Evolutionary conservation across 2,797 vertebrate genomes (phyloP).

Genomic region (Buceros bicornis): DNA sequence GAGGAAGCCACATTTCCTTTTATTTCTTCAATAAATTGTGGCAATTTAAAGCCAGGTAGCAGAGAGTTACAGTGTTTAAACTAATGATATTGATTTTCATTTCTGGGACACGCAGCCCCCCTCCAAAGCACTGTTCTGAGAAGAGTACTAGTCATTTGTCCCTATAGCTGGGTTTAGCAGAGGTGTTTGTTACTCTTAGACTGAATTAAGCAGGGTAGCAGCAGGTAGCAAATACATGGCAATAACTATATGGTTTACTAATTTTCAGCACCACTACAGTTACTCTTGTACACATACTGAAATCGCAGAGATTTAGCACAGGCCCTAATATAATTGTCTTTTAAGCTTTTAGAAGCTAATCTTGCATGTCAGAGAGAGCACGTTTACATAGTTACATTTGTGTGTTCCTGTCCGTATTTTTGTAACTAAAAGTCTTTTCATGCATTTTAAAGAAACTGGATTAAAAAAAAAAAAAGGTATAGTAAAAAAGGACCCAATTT

Average conservation of each 20-base stretch:
- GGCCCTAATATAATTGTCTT: neutral
- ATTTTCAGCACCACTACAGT: neutral
- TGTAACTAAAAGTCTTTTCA: neutral
- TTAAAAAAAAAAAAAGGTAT: neutral
- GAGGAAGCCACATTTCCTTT: neutral
- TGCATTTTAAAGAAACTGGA: neutral
- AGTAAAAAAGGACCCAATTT: neutral
- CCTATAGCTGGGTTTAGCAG: neutral
- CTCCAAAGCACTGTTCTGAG: neutral
- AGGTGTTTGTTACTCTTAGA: neutral
- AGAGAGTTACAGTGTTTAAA: neutral
- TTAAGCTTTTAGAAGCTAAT: neutral
- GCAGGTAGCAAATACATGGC: neutral
- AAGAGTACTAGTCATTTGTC: neutral
- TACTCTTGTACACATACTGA: neutral
- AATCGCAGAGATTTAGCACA: neutral
- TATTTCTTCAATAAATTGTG: neutral
- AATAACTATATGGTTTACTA: neutral
- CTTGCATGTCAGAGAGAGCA: neutral
- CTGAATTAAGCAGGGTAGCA: neutral
- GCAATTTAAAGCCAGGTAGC: neutral
- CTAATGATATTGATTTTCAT: neutral
- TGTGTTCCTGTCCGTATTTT: neutral
- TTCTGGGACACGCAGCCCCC: neutral
- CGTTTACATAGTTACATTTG: neutral